Evolutionary conservation across 30 jellyfish, hydroid and myxozoan genomes (phyloP), one percentile per base, ranked within the genome.

Genomic region (Aurelia aurita complex sp. Pacific): DNA sequence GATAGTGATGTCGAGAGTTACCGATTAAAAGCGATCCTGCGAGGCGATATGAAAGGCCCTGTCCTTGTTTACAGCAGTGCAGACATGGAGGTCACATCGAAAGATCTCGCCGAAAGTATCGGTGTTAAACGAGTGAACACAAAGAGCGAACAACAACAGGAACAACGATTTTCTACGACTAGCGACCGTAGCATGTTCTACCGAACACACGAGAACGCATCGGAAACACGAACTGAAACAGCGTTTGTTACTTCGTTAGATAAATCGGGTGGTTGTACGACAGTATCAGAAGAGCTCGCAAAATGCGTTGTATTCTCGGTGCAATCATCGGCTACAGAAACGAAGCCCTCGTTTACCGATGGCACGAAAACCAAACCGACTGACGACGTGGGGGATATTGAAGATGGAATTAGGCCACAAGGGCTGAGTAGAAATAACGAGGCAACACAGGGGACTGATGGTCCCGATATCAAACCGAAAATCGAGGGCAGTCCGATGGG

Each of bases 1-100:
- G 98, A 94, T 55, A 83, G 96, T 50, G 94, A 80, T 43, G 91
- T 94, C 67, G 98, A 94, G 63, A 76, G 94, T 13, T 88, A 94
- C 64, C 97, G 98, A 33, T 73, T 85, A 36, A 94, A 94, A 53
- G 77, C 98, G 65, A 55, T 94, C 55, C 73, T 94, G 43, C 79
- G 98, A 67, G 97, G 97, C 6, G 91, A 83, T 15, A 74, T 88
- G 85, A 92, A 87, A 64, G 96, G 95, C 70, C 94, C 89, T 50
- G 96, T 92, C 10, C 78, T 46, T 70, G 95, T 92, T 9, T 92
- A 92, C 64, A 88, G 93, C 61, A 84, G 87, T 42, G 73, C 78
- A 42, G 85, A 84, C 35, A 70, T 52, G 18, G 85, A 71, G 10
- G 87, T 74, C 46, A 67, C 52, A 42, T 69, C 93, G 46, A 84